phyloP scores from a whole-genome alignment of 2,888 invertebrate species.

The Adelognathus sp. region DNA sequence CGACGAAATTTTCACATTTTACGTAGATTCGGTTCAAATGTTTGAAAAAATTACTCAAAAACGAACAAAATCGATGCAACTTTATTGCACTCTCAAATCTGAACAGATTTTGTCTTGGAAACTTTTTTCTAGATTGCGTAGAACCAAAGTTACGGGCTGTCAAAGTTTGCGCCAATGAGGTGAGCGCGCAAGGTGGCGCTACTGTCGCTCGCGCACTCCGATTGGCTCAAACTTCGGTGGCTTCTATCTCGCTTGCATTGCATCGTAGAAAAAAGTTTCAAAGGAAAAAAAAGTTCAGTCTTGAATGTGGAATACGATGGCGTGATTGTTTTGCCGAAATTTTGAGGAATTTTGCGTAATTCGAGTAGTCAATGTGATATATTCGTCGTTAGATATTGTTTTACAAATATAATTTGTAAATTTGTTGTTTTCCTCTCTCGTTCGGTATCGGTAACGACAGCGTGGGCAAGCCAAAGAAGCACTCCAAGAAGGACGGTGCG shows the following conservation, averaged over 20 bases:
- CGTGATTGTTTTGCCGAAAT: background rate
- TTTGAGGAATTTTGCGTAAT: background rate
- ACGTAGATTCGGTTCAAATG: too few relatives aligned
- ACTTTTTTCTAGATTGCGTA: too few relatives aligned
- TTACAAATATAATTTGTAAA: background rate
- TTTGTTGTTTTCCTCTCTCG: conserved; percentile 18
- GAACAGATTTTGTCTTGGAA: background rate
- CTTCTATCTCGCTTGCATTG: background rate
- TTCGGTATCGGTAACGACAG: conserved; percentile 60
- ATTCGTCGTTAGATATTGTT: background rate
- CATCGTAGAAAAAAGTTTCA: too few relatives aligned
- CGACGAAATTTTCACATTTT: background rate
- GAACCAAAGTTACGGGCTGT: background rate
- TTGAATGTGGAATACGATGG: background rate
- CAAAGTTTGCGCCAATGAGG: background rate
- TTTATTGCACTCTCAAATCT: background rate
- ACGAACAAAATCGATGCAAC: background rate
- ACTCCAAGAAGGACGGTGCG: conserved; percentile 86
- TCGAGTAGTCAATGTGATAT: background rate
- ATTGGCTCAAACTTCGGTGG: background rate
- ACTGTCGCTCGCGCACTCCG: background rate
- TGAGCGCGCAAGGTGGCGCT: background rate
- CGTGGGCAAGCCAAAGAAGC: conserved; percentile 86
- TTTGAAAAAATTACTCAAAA: background rate
- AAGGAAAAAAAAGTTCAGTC: background rate